Percentiles rank a stretch among this genome's conserved stretches.
These are phyloP conservation scores for Polydrusus cervinus DNA, from an alignment of 2,888 invertebrate genomes.

Conservation along the genomic window DNA sequence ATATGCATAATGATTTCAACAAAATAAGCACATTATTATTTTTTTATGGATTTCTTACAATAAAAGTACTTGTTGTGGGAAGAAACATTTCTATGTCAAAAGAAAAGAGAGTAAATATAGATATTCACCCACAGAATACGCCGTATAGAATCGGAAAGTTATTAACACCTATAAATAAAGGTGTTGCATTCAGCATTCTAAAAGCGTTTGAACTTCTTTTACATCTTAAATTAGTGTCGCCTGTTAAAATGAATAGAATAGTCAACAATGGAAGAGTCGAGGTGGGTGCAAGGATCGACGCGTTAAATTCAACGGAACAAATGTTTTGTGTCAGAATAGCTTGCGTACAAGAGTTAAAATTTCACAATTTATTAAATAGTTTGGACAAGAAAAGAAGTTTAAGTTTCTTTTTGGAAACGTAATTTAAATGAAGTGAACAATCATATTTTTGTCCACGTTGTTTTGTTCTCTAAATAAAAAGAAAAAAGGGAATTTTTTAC, in stretches of 20 bases:
- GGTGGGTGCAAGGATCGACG: too few species aligned
- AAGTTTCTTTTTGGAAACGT: too few species aligned
- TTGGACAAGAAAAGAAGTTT: too few species aligned
- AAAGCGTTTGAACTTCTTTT: constrained; percentile 18
- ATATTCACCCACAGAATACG: constrained; percentile 10
- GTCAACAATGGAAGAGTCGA: constrained; percentile 5
- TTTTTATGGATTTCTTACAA: neutral
- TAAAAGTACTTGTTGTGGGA: neutral
- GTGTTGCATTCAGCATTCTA: constrained; percentile 8
- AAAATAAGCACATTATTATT: neutral
- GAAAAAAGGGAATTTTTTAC: too few species aligned
- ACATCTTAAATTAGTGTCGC: constrained; percentile 14
- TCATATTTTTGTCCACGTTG: too few species aligned
- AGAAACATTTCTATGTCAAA: neutral
- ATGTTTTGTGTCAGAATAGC: too few species aligned
- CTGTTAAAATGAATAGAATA: neutral
- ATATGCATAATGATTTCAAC: too few species aligned
- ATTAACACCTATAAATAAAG: constrained; percentile 21
- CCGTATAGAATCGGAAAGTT: constrained; percentile 10
- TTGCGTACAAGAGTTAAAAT: too few species aligned
- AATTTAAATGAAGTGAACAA: too few species aligned
- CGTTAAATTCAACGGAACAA: too few species aligned
- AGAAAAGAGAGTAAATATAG: constrained; percentile 5
- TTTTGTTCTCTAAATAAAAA: too few species aligned
- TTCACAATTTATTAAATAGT: too few species aligned